Evolutionary conservation across 2,113 vertebrate genomes (phyloP), one percentile per base, ranked within the genome.

Genomic region (Pogona vitticeps): DNA sequence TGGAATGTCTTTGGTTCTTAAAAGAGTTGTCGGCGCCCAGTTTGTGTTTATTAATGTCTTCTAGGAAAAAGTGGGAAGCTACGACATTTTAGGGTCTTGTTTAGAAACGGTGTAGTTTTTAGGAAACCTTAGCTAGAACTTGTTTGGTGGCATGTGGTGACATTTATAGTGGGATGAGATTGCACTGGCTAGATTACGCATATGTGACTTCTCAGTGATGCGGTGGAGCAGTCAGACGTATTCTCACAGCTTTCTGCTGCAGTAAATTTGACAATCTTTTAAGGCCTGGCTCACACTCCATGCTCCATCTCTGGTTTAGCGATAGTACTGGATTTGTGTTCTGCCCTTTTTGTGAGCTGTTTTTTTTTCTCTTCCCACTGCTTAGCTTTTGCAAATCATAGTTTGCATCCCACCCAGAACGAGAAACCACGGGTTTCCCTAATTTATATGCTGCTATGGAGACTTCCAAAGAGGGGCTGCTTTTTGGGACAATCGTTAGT

Each of bases 51-150:
- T 70, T 26, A 33, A 72, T 40, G 2, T 82, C 84, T 67, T 59
- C 17, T 31, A 0, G 67, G 72, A 83, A 20, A 40, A 36, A 31
- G 23, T 20, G 38, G 61, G 31, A 59, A 84, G 31, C 20, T 0
- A 0, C 13, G 58, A 82, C 40, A 70, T 73, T 70, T 63, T 13
- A 31, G 46, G 68, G 40, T n/a, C n/a, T n/a, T 71, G 68, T 58
- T n/a, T 15, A 63, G 81, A 56, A 36, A 56, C 26, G 13, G 61
- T 42, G 59, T 40, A 58, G n/a, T 70, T 0, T 0, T 63, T 61
- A 86, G 85, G 85, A 92, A 82, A 83, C 31, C 0, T 0, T 31
- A 85, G 65, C 12, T n/a, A n/a, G n/a, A n/a, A n/a, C 65, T 73
- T 73, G 42, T 67, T 52, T 52, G 46, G 46, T 52, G 46, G 46